Conservation (phyloP, 2,888 invertebrate species). For the Pelosia muscerda region DNA sequence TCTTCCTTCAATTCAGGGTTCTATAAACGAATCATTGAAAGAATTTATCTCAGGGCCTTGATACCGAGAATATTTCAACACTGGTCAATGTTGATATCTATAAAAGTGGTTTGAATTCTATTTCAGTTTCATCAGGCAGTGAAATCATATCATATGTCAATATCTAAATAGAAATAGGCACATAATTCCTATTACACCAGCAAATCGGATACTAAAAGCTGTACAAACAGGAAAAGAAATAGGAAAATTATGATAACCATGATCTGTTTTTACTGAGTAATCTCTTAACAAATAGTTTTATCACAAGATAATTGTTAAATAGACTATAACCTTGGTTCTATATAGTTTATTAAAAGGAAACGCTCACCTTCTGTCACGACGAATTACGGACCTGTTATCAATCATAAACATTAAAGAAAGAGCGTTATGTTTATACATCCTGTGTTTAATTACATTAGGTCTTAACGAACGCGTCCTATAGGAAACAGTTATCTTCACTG, state of each 20-base stretch:
- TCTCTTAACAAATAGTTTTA: neutral
- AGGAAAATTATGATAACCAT: no score
- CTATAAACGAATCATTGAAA: no score
- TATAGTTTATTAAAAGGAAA: neutral
- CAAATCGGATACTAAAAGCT: no score
- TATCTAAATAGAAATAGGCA: no score
- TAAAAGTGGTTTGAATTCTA: no score
- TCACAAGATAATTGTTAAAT: neutral
- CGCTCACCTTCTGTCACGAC: neutral
- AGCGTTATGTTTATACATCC: neutral
- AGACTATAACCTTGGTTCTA: neutral
- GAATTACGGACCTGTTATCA: neutral
- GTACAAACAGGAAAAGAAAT: neutral
- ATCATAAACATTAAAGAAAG: neutral
- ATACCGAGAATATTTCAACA: no score
- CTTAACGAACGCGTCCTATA: neutral
- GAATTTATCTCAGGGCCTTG: no score
- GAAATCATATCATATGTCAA: no score
- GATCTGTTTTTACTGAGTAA: neutral
- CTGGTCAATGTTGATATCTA: no score
- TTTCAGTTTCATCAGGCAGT: no score
- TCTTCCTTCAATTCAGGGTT: no score
- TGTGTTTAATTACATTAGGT: slow-evolving; percentile 1
- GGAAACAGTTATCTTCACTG: slow-evolving; percentile 5
- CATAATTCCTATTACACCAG: no score